Evolutionary conservation across 2,888 invertebrate genomes (phyloP).

Genomic region (Seira ritae): DNA sequence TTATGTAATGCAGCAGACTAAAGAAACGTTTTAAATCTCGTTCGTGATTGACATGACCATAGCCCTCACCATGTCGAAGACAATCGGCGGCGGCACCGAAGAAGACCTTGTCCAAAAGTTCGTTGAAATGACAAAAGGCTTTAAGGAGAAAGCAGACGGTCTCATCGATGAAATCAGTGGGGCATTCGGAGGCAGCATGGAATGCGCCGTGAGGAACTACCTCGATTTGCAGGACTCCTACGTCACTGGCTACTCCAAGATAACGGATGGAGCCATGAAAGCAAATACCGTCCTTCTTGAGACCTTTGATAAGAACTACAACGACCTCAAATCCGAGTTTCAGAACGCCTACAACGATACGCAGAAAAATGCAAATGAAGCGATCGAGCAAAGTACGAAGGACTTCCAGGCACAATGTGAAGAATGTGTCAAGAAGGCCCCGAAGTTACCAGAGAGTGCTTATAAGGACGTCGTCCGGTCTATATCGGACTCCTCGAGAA

Average conservation of each 20-base stretch:
- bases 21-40: too few species aligned
- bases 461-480: slow-evolving; percentile 33
- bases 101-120: slow-evolving; percentile 34
- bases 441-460: slow-evolving; percentile 22
- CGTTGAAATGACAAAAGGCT: slow-evolving; percentile 41
- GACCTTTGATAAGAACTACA: slow-evolving; percentile 46
- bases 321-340: slow-evolving; percentile 28
- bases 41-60: too few species aligned
- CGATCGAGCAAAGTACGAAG: slow-evolving; percentile 13
- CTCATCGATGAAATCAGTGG: slow-evolving; percentile 32
- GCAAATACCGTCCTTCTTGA: slow-evolving; percentile 48
- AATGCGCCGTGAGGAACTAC: slow-evolving; percentile 34
- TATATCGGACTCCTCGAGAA: slow-evolving; percentile 20
- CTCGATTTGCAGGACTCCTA: slow-evolving; percentile 36
- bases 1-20: too few species aligned
- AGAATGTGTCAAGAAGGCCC: slow-evolving; percentile 33
- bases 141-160: slow-evolving; percentile 30
- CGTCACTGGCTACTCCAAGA: slow-evolving; percentile 19
- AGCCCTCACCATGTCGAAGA: too few species aligned
- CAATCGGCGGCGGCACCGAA: too few species aligned
- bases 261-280: slow-evolving; percentile 30
- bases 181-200: slow-evolving; percentile 14
- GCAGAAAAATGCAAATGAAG: slow-evolving; percentile 24
- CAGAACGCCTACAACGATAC: slow-evolving; percentile 5
- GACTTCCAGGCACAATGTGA: slow-evolving; percentile 45